These are phyloP conservation scores for Helobdella robusta DNA, from an alignment of 2,888 invertebrate species.

Conservation along the genomic window DNA sequence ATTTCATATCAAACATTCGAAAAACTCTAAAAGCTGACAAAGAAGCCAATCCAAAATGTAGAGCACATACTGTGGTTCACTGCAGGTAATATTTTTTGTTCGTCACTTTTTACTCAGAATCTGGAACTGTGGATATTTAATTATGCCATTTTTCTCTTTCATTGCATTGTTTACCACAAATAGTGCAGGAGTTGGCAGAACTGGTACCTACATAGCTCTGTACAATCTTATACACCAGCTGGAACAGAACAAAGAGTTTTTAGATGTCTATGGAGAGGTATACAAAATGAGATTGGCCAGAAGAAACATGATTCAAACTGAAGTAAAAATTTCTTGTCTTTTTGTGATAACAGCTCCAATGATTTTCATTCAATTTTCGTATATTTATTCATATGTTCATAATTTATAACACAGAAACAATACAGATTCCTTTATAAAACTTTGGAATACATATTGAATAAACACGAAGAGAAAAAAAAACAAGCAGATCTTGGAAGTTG, in stretches of 20 bases:
- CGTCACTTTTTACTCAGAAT: background rate
- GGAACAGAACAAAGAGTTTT: conserved; percentile 53
- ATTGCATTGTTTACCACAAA: background rate
- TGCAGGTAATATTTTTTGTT: conserved; percentile 59
- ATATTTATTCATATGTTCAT: no score
- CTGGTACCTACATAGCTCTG: conserved; percentile 65
- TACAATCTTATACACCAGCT: conserved; percentile 57
- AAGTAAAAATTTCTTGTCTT: no score
- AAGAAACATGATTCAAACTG: conserved; percentile 66
- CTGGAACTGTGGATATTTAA: background rate
- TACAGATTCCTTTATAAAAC: no score
- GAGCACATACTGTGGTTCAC: conserved; percentile 78
- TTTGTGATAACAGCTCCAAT: no score
- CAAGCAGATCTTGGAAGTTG: no score
- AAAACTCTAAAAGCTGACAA: background rate
- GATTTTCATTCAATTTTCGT: no score
- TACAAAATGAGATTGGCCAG: conserved; percentile 61
- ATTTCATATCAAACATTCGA: conserved; percentile 21
- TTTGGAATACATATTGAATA: no score
- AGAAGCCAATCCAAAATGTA: background rate
- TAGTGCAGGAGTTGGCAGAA: conserved; percentile 68
- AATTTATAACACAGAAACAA: no score
- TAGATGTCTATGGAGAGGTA: conserved; percentile 62
- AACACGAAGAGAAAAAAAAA: no score
- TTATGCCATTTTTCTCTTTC: background rate